Conservation (phyloP, 53 echinoderm and acorn worm genomes). For the Holothuria leucospilota region DNA sequence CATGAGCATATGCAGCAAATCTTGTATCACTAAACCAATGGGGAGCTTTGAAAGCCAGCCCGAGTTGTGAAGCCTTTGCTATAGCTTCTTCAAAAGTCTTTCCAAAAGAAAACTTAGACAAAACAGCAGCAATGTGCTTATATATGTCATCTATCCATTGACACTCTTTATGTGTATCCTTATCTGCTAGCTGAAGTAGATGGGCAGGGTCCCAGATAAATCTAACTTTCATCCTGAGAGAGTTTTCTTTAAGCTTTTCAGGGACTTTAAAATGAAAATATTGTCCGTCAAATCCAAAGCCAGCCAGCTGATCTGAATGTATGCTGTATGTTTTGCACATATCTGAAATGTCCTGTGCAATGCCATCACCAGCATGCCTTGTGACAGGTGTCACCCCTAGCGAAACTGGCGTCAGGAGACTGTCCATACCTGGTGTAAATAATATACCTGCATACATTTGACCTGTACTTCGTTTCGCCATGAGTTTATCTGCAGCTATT, state of each 20-base stretch:
- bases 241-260: not conserved
- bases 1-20: not conserved
- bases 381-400: not conserved
- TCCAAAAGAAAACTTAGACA: not conserved
- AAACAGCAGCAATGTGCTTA: slow-evolving; percentile 18
- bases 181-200: slow-evolving; percentile 9
- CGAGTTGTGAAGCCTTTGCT: not conserved
- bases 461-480: slow-evolving; percentile 13
- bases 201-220: slow-evolving; percentile 40
- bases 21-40: not conserved
- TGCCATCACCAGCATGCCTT: slow-evolving; percentile 7
- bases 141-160: slow-evolving; percentile 19
- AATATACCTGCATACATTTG: slow-evolving; percentile 3
- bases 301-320: not conserved
- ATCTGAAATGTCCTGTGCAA: not conserved
- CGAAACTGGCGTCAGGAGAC: slow-evolving; percentile 15
- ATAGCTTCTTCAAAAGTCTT: not conserved
- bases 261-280: not conserved
- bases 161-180: not conserved
- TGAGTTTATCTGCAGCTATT: slow-evolving; percentile 36
- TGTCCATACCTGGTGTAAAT: slow-evolving; percentile 18
- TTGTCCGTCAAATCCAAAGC: slow-evolving; percentile 40
- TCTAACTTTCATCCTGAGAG: slow-evolving; percentile 3
- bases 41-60: not conserved
- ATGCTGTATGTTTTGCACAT: not conserved